Evolutionary conservation across 2,888 invertebrate species (phyloP).

Genomic region (Diplolepis rosae): DNA sequence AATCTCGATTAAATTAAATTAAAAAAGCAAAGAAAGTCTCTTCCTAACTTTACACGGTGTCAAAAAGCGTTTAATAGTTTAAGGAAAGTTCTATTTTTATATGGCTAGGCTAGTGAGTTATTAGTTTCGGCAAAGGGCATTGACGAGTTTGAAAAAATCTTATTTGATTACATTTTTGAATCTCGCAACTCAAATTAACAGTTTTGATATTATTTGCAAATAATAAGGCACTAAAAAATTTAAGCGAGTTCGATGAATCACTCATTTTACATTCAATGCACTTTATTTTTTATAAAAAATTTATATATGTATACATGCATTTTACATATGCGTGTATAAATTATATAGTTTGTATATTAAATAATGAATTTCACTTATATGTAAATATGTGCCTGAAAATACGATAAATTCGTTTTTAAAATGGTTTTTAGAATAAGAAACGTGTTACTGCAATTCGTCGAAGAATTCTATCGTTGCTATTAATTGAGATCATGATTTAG

Average conservation of each 20-base stretch:
- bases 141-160: conserved; percentile 38
- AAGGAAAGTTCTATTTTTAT: conserved; percentile 52
- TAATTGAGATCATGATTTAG: neutral
- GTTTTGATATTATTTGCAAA: conserved; percentile 6
- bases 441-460: neutral
- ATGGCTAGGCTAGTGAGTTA: conserved; percentile 48
- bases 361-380: neutral
- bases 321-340: neutral
- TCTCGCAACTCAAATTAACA: conserved; percentile 32
- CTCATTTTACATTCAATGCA: neutral
- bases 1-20: conserved; percentile 35
- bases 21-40: conserved; percentile 36
- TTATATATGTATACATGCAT: neutral
- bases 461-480: neutral
- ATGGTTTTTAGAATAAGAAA: neutral
- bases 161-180: conserved; percentile 53
- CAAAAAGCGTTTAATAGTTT: conserved; percentile 44
- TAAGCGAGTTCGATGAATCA: neutral
- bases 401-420: neutral
- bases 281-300: conserved; percentile 11
- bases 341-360: neutral
- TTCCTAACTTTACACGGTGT: conserved; percentile 49
- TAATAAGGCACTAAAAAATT: neutral
- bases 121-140: conserved; percentile 34
- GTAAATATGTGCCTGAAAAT: conserved; percentile 17